A percentile compares a stretch with the other conserved stretches of the same genome.
These are phyloP conservation scores for Patella pellucida DNA, from an alignment of 2,888 invertebrate species.

Conservation along the genomic window DNA sequence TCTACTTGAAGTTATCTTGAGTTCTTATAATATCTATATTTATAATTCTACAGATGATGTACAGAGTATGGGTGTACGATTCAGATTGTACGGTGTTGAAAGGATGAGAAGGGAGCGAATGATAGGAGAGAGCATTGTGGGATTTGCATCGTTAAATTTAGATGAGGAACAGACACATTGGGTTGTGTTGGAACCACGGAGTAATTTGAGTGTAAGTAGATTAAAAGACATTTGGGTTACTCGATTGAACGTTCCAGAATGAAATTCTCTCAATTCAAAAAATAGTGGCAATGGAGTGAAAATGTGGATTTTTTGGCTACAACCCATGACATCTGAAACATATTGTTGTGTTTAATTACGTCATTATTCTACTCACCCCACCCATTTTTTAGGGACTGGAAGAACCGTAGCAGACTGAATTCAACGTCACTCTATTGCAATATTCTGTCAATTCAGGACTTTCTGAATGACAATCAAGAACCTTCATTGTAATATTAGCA, in stretches of 20 bases:
- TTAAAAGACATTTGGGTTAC: background rate
- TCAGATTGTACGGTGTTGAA: constrained; percentile 92
- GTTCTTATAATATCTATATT: no score
- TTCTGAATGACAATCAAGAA: no score
- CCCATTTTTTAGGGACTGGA: no score
- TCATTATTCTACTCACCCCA: no score
- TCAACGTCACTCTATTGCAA: no score
- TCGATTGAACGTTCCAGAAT: background rate
- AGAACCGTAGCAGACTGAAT: no score
- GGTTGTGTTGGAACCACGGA: constrained; percentile 82
- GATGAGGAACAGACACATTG: constrained; percentile 92
- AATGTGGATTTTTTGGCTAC: no score
- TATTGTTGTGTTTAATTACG: no score
- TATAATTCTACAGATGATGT: constrained; percentile 81
- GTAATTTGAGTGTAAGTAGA: constrained; percentile 66
- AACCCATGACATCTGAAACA: no score
- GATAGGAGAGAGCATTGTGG: constrained; percentile 90
- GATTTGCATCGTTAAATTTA: constrained; percentile 89
- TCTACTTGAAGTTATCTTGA: no score
- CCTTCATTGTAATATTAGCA: no score
- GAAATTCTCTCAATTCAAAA: background rate
- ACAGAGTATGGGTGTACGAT: constrained; percentile 89
- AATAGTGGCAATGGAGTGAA: background rate
- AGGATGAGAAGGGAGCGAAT: constrained; percentile 92
- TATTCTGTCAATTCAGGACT: no score